These are phyloP conservation scores for Brachynemurus nebulosus DNA, from an alignment of 2,888 invertebrate species.

Conservation along the genomic window DNA sequence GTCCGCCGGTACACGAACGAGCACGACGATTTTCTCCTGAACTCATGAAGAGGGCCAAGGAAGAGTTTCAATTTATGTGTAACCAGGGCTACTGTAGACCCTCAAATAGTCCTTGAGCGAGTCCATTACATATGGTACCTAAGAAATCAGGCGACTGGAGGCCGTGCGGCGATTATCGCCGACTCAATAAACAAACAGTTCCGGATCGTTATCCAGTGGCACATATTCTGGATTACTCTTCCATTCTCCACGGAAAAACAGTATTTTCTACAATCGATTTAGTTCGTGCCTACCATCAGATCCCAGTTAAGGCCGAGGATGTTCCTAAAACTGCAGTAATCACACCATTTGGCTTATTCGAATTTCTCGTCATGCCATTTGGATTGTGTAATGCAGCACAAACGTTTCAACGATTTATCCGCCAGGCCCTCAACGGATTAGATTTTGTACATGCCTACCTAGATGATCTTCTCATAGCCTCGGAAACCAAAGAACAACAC, in stretches of 20 bases:
- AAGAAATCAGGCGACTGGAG: constrained; percentile 19
- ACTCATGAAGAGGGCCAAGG: constrained; percentile 11
- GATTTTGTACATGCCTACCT: constrained; percentile 15
- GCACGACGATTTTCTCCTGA: constrained; percentile 9
- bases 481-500: constrained; percentile 6
- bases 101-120: constrained; percentile 19
- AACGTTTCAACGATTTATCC: constrained; percentile 19
- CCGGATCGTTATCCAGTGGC: constrained; percentile 20
- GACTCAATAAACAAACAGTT: constrained; percentile 18
- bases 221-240: constrained; percentile 20
- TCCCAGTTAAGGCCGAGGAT: constrained; percentile 19
- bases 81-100: constrained; percentile 17
- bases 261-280: constrained; percentile 19
- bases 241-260: constrained; percentile 14
- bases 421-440: constrained; percentile 2
- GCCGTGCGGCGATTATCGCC: constrained; percentile 22
- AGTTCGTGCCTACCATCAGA: constrained; percentile 21
- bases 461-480: constrained; percentile 17
- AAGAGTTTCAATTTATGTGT: constrained; percentile 16
- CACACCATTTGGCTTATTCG: no score
- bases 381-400: constrained; percentile 19
- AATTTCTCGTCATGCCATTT: constrained; percentile 19
- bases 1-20: constrained; percentile 9
- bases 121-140: constrained; percentile 18
- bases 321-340: constrained; percentile 10